Percentiles rank a stretch among this genome's conserved stretches.
phyloP scores from a whole-genome alignment of 2,113 vertebrate species.

The Rissa tridactyla region DNA sequence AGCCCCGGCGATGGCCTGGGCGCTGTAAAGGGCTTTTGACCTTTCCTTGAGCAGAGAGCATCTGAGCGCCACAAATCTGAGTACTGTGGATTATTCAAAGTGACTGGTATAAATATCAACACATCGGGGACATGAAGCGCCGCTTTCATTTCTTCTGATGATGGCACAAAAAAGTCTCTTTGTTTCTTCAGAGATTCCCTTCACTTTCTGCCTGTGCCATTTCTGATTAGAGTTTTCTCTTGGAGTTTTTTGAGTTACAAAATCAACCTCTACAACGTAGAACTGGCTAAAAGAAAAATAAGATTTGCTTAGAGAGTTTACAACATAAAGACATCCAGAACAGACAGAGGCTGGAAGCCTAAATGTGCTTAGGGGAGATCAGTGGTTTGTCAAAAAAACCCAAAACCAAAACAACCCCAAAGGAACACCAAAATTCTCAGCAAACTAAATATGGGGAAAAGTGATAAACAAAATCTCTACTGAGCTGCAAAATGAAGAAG shows the following conservation, averaged over 20 bases:
- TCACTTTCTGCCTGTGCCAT: background rate
- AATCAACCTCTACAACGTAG: background rate
- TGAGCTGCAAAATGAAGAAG: background rate
- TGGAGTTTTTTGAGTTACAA: background rate
- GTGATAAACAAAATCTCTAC: background rate
- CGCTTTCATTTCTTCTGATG: background rate
- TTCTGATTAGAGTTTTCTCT: background rate
- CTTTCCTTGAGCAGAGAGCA: background rate
- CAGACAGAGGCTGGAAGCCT: background rate
- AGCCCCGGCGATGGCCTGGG: rapidly evolving
- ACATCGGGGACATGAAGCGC: background rate
- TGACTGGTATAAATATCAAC: background rate
- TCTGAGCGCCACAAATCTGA: background rate
- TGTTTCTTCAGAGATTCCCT: background rate
- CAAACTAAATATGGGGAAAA: background rate
- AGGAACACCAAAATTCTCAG: background rate
- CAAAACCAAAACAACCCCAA: background rate
- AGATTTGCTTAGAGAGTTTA: background rate
- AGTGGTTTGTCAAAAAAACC: background rate
- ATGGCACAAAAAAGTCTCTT: background rate
- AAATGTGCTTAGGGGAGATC: background rate
- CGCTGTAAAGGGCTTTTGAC: background rate
- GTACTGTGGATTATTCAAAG: background rate
- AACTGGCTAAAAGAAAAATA: background rate
- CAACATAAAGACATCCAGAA: background rate